phyloP scores from a whole-genome alignment of 2,113 vertebrate genomes.

The Muntiacus reevesi region DNA sequence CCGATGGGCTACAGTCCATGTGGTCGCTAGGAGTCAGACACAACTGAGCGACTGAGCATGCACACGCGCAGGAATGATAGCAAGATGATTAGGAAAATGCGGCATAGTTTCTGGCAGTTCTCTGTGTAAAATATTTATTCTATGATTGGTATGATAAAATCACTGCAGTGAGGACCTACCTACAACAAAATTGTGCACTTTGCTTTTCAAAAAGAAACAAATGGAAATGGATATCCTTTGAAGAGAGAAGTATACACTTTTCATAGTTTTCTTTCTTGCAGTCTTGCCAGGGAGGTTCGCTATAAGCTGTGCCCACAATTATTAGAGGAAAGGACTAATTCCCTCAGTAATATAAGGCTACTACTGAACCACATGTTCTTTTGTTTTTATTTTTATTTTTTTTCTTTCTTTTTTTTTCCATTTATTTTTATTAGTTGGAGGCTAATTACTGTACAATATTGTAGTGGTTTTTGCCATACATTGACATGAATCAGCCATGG shows the following conservation, averaged over 20 bases:
- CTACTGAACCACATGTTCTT: not conserved
- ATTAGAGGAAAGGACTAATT: not conserved
- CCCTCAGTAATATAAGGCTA: not conserved
- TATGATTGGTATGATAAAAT: not conserved
- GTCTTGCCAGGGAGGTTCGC: not conserved
- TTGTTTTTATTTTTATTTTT: not conserved
- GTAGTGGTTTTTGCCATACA: no score
- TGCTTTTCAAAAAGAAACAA: not conserved
- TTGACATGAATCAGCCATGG: no score
- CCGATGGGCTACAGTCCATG: not conserved
- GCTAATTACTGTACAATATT: no score
- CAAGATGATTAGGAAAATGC: not conserved
- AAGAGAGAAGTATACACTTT: not conserved
- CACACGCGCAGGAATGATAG: not conserved
- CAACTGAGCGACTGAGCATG: not conserved
- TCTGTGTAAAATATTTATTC: conserved; percentile 3
- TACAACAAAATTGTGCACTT: not conserved
- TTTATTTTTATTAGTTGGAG: no score
- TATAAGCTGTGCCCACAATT: not conserved
- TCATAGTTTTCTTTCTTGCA: not conserved
- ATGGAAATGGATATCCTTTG: not conserved
- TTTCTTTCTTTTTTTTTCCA: no score
- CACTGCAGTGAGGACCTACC: not conserved
- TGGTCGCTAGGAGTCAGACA: not conserved
- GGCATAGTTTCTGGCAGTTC: not conserved